Evolutionary conservation across 2,113 vertebrate species (phyloP).

Genomic region (Pao palembangensis): DNA sequence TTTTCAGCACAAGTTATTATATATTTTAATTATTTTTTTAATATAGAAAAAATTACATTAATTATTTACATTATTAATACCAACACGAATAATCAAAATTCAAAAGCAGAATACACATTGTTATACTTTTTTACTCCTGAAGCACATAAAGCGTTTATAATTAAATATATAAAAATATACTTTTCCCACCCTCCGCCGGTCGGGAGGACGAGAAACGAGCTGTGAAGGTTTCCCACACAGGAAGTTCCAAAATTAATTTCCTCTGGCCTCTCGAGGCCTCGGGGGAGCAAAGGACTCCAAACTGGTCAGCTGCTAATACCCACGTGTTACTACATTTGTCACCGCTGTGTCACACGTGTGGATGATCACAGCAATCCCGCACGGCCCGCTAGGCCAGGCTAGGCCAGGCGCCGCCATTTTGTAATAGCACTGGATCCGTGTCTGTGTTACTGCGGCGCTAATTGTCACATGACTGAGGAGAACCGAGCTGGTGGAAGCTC

Average conservation of each 20-base stretch:
- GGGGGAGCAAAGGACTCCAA: slow-evolving; percentile 36
- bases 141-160: no score
- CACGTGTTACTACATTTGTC: slow-evolving; percentile 62
- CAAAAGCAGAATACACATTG: no score
- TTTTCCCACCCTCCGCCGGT: background rate
- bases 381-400: no score
- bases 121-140: no score
- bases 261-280: slow-evolving; percentile 27
- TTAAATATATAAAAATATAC: no score
- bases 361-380: background rate
- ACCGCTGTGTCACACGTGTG: slow-evolving; percentile 30
- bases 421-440: slow-evolving; percentile 16
- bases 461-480: slow-evolving; percentile 2
- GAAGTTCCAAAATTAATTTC: slow-evolving; percentile 58
- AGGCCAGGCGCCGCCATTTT: slow-evolving; percentile 35
- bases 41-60: no score
- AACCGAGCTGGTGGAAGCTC: slow-evolving; percentile 10
- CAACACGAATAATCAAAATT: no score
- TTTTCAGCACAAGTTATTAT: no score
- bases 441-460: background rate
- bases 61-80: no score
- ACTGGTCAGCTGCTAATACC: slow-evolving; percentile 21
- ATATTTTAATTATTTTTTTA: no score
- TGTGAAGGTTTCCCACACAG: slow-evolving; percentile 43
- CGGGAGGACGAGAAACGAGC: slow-evolving; percentile 29